phyloP scores from a whole-genome alignment of 1,140 invertebrate species.

The Mylabris phalerata region DNA sequence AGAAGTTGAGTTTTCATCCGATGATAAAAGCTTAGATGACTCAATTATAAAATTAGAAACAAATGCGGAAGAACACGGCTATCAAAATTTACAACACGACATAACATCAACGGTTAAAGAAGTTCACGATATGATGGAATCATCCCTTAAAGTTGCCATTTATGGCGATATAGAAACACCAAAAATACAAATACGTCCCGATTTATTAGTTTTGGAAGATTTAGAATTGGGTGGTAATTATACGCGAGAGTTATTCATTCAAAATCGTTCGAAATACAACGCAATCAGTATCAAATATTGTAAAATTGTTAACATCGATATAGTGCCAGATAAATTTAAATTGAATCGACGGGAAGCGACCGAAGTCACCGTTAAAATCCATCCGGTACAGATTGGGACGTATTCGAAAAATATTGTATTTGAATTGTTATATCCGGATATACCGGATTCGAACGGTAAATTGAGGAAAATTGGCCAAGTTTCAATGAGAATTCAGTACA shows the following conservation, averaged over 20 bases:
- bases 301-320: constrained; percentile 23
- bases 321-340: constrained; percentile 12
- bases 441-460: not conserved
- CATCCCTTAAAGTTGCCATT: constrained; percentile 8
- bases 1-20: too few relatives aligned
- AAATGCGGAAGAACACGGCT: too few relatives aligned
- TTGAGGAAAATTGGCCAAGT: not conserved
- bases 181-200: constrained; percentile 20
- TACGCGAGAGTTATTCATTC: constrained; percentile 18
- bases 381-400: constrained; percentile 16
- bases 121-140: too few relatives aligned
- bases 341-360: constrained; percentile 14
- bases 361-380: constrained; percentile 20
- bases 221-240: constrained; percentile 8
- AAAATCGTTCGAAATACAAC: constrained; percentile 23
- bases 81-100: too few relatives aligned
- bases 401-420: constrained; percentile 6
- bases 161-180: constrained; percentile 28
- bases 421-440: constrained; percentile 9
- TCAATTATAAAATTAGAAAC: too few relatives aligned
- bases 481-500: not conserved
- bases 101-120: too few relatives aligned
- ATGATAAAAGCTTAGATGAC: too few relatives aligned
- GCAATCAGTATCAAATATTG: constrained; percentile 26
- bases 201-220: constrained; percentile 15